Evolutionary conservation across 1,140 invertebrate genomes (phyloP), one percentile per base, ranked within the genome.

Genomic region (Phocides pigmalion): DNA sequence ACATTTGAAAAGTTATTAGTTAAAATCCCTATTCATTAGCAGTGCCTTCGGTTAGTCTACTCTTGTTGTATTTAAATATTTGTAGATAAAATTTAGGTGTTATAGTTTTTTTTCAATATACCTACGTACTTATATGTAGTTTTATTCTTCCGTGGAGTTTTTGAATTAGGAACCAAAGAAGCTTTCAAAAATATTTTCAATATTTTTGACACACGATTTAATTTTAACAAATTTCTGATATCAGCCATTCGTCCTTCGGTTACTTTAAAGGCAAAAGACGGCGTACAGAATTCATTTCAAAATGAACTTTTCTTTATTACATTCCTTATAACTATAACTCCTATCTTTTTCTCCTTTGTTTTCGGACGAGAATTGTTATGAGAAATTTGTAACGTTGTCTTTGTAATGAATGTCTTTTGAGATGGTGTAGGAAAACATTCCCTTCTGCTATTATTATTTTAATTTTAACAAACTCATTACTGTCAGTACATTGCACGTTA

Each of bases 381-480:
- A 50, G 28, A 51, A 51, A 51, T 28, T 49, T 11, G 49, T 51
- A 5, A 37, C 12, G 28, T 19, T 19, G 49, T 41, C 46, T 19
- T 37, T 37, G 16, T 28, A 19, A 51, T 37, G 28, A 17, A 51
- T 15, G 15, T 6, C 49, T 37, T n/a, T 22, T 20, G 50, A 39
- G 35, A 53, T 17, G n/a, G 9, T n/a, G 50, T 12, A 53, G 17
- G 49, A 39, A 51, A 53, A 53, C 50, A 53, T 35, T 37, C 16
- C 11, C 25, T 3, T 12, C 11, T 28, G 16, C 2, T 53, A 16
- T 28, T 39, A 37, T 53, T 53, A 53, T 53, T 39, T n/a, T n/a
- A n/a, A 53, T 53, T 20, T 14, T 1, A 53, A 51, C 25, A 51
- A 32, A 41, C 49, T 51, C 49, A 51, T 51, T 51, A 51, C 25